Percentiles rank a stretch among this genome's conserved stretches.
These are phyloP conservation scores for Gorsachius goisagi DNA, from an alignment of 2,113 vertebrate species.

Conservation along the genomic window DNA sequence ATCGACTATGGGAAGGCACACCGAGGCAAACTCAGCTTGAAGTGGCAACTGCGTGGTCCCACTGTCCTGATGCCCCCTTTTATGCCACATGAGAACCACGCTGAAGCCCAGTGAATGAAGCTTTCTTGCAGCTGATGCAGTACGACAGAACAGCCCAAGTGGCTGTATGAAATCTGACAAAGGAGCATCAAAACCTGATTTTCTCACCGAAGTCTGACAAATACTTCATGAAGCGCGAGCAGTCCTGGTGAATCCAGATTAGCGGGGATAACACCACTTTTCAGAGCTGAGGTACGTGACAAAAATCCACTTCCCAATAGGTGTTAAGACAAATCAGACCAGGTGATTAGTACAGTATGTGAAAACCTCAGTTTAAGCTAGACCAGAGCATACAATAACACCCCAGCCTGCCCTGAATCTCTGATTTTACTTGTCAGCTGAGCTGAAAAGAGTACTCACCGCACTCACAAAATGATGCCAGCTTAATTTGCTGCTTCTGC, in stretches of 20 bases:
- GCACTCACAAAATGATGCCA: neutral
- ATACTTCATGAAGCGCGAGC: neutral
- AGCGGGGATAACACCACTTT: rapidly evolving
- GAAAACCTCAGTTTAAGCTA: neutral
- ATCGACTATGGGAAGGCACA: neutral
- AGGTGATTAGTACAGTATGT: neutral
- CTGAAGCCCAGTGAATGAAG: neutral
- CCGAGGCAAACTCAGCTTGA: neutral
- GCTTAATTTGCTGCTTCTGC: neutral
- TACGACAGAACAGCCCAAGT: neutral
- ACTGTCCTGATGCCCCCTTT: neutral
- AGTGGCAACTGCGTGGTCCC: rapidly evolving
- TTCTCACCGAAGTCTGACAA: neutral
- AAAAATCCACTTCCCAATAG: neutral
- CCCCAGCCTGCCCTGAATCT: neutral
- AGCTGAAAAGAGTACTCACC: neutral
- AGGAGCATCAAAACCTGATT: neutral
- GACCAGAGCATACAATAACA: neutral
- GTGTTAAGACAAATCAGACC: neutral
- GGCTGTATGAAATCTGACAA: neutral
- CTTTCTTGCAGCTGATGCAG: neutral
- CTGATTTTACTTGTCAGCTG: neutral
- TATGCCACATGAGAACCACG: neutral
- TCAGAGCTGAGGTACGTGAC: neutral
- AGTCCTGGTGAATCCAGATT: neutral